A percentile compares a stretch with the other conserved stretches of the same genome.
Evolutionary conservation across 2,888 invertebrate genomes (phyloP).

Genomic region (Agonopterix alstromeriana): DNA sequence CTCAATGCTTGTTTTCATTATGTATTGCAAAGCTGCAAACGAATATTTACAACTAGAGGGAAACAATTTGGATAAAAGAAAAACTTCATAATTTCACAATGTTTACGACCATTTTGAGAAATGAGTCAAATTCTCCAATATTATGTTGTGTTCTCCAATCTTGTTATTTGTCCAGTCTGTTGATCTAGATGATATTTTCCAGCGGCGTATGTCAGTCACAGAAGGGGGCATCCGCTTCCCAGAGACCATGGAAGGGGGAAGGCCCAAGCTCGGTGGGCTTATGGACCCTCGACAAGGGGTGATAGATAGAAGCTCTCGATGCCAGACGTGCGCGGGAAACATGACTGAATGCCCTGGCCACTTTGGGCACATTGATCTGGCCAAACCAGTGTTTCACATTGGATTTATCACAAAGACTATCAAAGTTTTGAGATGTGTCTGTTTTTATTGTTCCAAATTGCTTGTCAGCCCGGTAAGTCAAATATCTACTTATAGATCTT

Average conservation of each 20-base stretch:
- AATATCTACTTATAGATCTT: background rate
- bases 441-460: slow-evolving; percentile 98
- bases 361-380: slow-evolving; percentile 98
- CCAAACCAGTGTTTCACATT: slow-evolving; percentile 99
- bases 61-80: too few relatives aligned
- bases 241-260: slow-evolving; percentile 98
- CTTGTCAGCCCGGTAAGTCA: slow-evolving; percentile 94
- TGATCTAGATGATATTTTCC: slow-evolving; percentile 28
- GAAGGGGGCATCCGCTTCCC: slow-evolving; percentile 98
- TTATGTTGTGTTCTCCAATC: too few relatives aligned
- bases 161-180: background rate
- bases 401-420: slow-evolving; percentile 98
- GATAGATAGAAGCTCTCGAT: slow-evolving; percentile 93
- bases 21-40: too few relatives aligned
- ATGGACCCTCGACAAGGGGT: slow-evolving; percentile 99
- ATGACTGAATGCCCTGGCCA: slow-evolving; percentile 99
- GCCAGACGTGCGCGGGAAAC: slow-evolving; percentile 97
- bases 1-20: too few relatives aligned
- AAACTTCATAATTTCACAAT: too few relatives aligned
- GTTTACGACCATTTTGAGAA: too few relatives aligned
- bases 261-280: slow-evolving; percentile 97
- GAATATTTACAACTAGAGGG: too few relatives aligned
- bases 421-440: slow-evolving; percentile 98
- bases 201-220: slow-evolving; percentile 98
- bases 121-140: too few relatives aligned